Conservation (phyloP, 2,888 invertebrate genomes). For the Cremastinae sp. region DNA sequence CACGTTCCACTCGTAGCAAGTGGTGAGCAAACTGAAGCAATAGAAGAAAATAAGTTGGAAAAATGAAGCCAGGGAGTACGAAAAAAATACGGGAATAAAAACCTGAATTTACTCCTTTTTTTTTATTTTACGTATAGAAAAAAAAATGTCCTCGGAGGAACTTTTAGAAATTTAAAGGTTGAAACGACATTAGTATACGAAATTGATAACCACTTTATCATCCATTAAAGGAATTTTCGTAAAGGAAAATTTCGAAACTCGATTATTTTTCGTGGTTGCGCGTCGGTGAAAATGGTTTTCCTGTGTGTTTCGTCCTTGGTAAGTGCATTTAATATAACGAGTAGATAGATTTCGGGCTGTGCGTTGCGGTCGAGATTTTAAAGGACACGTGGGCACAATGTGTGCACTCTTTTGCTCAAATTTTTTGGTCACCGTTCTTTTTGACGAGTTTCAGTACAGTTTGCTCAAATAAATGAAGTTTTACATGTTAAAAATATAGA, state of each 20-base stretch:
- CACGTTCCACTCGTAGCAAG: conserved; percentile 25
- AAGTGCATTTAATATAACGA: conserved; percentile 3
- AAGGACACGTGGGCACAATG: conserved; percentile 34
- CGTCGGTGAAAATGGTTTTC: background rate
- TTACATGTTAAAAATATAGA: no score
- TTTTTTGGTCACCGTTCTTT: no score
- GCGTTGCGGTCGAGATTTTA: conserved; percentile 4
- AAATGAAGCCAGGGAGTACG: background rate
- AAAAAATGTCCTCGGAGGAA: background rate
- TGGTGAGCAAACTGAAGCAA: background rate
- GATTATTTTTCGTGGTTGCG: conserved; percentile 11
- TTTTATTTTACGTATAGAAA: background rate
- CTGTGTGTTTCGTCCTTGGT: background rate
- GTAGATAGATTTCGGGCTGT: conserved; percentile 26
- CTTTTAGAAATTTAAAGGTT: background rate
- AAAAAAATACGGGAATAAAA: background rate
- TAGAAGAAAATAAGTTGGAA: background rate
- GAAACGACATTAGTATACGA: background rate
- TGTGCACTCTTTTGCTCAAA: no score
- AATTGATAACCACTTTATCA: conserved; percentile 13
- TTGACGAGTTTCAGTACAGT: no score
- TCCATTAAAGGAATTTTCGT: conserved; percentile 14
- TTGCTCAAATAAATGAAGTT: no score
- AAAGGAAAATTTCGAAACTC: conserved; percentile 12
- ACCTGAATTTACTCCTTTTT: background rate